These are phyloP conservation scores for Momotus momota DNA, from an alignment of 2,797 vertebrate species.

Conservation along the genomic window DNA sequence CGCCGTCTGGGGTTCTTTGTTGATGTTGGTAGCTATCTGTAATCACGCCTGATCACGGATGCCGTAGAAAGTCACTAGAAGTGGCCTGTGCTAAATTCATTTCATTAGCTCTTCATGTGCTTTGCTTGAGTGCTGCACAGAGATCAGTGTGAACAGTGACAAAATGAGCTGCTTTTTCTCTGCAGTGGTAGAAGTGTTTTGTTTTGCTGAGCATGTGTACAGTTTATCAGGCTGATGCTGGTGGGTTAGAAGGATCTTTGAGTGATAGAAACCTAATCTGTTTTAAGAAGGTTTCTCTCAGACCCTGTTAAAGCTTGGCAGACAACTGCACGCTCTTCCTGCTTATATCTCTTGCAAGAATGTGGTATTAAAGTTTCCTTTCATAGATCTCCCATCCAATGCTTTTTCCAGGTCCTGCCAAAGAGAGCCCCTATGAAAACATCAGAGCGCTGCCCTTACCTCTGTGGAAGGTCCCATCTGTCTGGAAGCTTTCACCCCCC, in stretches of 20 bases:
- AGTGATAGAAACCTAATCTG: not conserved
- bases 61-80: not conserved
- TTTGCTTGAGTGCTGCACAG: not conserved
- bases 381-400: not conserved
- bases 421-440: constrained; percentile 91
- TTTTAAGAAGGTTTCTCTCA: not conserved
- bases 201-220: not conserved
- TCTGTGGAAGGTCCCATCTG: constrained; percentile 82
- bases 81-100: not conserved
- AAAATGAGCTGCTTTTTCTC: not conserved
- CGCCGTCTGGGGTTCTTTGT: not conserved
- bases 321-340: not conserved
- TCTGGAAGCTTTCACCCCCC: constrained; percentile 81
- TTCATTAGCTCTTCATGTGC: not conserved
- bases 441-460: constrained; percentile 85
- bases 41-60: not conserved
- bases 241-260: not conserved
- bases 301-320: not conserved
- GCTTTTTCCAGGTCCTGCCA: constrained; percentile 79
- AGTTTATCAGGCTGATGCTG: not conserved
- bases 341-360: not conserved
- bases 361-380: not conserved
- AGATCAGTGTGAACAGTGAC: not conserved
- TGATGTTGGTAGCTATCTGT: not conserved
- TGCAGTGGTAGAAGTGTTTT: not conserved